These are phyloP conservation scores for Drosophila obscura DNA, from an alignment of 1,140 invertebrate genomes.

Conservation along the genomic window DNA sequence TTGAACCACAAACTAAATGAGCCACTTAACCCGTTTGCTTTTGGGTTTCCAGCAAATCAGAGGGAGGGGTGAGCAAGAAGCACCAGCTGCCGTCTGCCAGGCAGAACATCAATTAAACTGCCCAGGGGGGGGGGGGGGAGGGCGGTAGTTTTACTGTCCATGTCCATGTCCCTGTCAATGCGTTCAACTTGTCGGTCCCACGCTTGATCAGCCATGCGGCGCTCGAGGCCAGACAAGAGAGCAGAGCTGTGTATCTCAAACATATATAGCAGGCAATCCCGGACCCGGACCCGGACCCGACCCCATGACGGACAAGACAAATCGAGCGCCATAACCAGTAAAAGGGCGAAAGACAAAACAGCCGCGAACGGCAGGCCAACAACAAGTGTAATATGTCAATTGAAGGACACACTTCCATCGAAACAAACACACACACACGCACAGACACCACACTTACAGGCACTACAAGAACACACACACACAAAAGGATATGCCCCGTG, in stretches of 20 bases:
- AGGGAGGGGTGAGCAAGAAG: slow-evolving; percentile 1
- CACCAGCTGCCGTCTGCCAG: slow-evolving; percentile 43
- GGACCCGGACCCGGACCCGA: slow-evolving; percentile 1
- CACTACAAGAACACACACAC: slow-evolving; percentile 11
- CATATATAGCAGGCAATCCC: slow-evolving; percentile 27
- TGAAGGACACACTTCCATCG: slow-evolving; percentile 65
- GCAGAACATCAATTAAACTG: slow-evolving; percentile 61
- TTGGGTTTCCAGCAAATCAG: background rate
- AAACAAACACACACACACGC: slow-evolving; percentile 30
- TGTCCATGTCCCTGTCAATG: slow-evolving; percentile 52
- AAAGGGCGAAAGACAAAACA: slow-evolving; percentile 57
- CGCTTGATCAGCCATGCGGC: slow-evolving; percentile 65
- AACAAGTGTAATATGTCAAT: slow-evolving; percentile 82
- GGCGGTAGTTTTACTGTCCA: background rate
- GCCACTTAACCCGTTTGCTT: slow-evolving; percentile 69
- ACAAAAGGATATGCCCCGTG: background rate
- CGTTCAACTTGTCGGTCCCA: slow-evolving; percentile 58
- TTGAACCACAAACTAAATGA: slow-evolving; percentile 66
- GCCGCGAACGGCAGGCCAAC: slow-evolving; percentile 52
- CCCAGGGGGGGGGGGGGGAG: slow-evolving; percentile 2
- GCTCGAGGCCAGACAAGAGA: slow-evolving; percentile 33
- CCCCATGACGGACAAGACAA: slow-evolving; percentile 29
- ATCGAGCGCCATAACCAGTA: slow-evolving; percentile 54
- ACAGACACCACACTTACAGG: background rate
- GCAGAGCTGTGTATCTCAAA: slow-evolving; percentile 14